These are phyloP conservation scores for Muscina levida DNA, from an alignment of 2,888 invertebrate genomes.

Conservation along the genomic window DNA sequence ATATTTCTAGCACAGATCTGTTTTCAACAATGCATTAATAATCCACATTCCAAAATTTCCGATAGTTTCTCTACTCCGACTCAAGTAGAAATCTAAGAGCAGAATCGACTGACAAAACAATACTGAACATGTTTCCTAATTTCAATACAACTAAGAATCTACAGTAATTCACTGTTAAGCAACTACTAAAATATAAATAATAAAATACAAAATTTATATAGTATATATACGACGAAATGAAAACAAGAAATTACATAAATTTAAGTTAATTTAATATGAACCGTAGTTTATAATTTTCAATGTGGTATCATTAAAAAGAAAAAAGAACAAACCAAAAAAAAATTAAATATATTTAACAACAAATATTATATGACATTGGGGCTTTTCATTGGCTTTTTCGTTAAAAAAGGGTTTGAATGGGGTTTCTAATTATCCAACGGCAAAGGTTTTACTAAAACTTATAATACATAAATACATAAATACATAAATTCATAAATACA, in stretches of 20 bases:
- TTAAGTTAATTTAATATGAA: slow-evolving; percentile 62
- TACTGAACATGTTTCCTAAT: slow-evolving; percentile 69
- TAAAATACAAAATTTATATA: slow-evolving; percentile 43
- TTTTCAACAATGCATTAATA: too few species aligned
- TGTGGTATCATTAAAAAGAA: slow-evolving; percentile 76
- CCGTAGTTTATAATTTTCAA: slow-evolving; percentile 76
- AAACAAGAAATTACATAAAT: slow-evolving; percentile 45
- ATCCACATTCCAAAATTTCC: too few species aligned
- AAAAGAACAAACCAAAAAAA: slow-evolving; percentile 67
- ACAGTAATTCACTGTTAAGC: slow-evolving; percentile 57
- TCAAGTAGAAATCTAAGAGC: too few species aligned
- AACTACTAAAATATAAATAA: slow-evolving; percentile 59
- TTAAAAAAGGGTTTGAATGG: too few species aligned
- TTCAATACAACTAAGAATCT: slow-evolving; percentile 52
- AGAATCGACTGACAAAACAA: slow-evolving; percentile 15
- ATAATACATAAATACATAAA: too few species aligned
- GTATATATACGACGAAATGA: slow-evolving; percentile 59
- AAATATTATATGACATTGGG: slow-evolving; percentile 19
- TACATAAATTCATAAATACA: too few species aligned
- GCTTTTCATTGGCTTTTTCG: too few species aligned
- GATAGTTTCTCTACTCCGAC: too few species aligned
- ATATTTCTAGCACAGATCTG: too few species aligned
- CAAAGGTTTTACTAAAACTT: too few species aligned
- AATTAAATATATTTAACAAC: slow-evolving; percentile 61
- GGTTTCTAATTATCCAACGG: too few species aligned